phyloP scores from a whole-genome alignment of 1,140 invertebrate genomes.

The Dendroctonus valens region DNA sequence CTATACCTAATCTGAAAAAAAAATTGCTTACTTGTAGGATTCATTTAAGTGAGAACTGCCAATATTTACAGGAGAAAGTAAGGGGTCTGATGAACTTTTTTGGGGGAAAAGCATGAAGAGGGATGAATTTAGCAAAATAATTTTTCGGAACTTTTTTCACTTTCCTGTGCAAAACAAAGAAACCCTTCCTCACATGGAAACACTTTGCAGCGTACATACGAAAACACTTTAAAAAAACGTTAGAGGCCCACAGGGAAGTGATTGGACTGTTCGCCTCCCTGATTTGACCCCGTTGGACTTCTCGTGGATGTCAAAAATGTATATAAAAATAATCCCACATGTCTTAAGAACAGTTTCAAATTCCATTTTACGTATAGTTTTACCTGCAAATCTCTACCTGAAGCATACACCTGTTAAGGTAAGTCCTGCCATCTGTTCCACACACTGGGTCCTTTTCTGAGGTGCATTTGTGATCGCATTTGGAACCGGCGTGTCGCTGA shows the following conservation, averaged over 20 bases:
- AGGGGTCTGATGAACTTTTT: too few species aligned
- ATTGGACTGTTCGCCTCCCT: too few species aligned
- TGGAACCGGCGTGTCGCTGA: constrained; percentile 68
- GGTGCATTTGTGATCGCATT: constrained; percentile 73
- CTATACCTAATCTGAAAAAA: constrained; percentile 56
- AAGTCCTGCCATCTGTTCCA: constrained; percentile 85
- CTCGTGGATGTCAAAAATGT: too few species aligned
- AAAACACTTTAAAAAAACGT: too few species aligned
- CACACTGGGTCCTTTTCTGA: constrained; percentile 85
- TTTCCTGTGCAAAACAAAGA: neutral
- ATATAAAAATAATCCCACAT: too few species aligned
- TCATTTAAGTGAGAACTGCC: neutral
- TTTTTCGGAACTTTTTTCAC: neutral
- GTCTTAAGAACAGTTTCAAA: neutral
- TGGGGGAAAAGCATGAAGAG: neutral
- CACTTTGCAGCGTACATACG: too few species aligned
- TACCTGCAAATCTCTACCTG: constrained; percentile 81
- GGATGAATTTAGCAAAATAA: too few species aligned
- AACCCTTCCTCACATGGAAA: too few species aligned
- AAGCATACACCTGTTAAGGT: constrained; percentile 87
- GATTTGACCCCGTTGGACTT: too few species aligned
- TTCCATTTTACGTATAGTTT: constrained; percentile 6
- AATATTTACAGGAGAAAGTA: too few species aligned
- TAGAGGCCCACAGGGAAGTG: too few species aligned
- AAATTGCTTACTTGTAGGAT: constrained; percentile 25